Evolutionary conservation across 2,888 invertebrate genomes (phyloP).

Genomic region (Hirudinaria manillensis): DNA sequence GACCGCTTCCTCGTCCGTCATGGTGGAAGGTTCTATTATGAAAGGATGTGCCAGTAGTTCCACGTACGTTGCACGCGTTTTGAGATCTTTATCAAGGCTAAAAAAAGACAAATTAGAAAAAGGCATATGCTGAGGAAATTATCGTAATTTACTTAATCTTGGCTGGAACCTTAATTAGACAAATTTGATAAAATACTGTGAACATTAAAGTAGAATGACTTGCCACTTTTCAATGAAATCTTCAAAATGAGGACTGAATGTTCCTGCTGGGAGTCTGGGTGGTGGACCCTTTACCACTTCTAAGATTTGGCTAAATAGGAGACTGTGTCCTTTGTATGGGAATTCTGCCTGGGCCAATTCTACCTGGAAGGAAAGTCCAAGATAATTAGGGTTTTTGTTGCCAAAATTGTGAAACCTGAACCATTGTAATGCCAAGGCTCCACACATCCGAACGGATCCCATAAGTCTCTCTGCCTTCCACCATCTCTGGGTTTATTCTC

Average conservation of each 20-base stretch:
- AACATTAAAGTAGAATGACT: not conserved
- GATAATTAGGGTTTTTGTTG: not conserved
- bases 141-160: too few species aligned
- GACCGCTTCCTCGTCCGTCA: not conserved
- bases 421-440: slow-evolving; percentile 26
- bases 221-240: slow-evolving; percentile 28
- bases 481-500: slow-evolving; percentile 22
- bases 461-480: slow-evolving; percentile 21
- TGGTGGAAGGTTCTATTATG: not conserved
- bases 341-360: slow-evolving; percentile 26
- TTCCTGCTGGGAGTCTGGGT: slow-evolving; percentile 15
- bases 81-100: slow-evolving; percentile 25
- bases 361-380: slow-evolving; percentile 10
- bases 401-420: not conserved
- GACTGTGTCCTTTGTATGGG: slow-evolving; percentile 18
- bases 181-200: not conserved
- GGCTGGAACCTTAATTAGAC: too few species aligned
- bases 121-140: not conserved
- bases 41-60: slow-evolving; percentile 27
- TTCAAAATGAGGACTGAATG: slow-evolving; percentile 20
- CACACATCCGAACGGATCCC: slow-evolving; percentile 28
- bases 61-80: slow-evolving; percentile 24
- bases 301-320: slow-evolving; percentile 19
- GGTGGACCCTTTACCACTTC: slow-evolving; percentile 22
- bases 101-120: slow-evolving; percentile 10